These are phyloP conservation scores for Drosophila villosipedis DNA, from an alignment of 2,888 invertebrate genomes.

Conservation along the genomic window DNA sequence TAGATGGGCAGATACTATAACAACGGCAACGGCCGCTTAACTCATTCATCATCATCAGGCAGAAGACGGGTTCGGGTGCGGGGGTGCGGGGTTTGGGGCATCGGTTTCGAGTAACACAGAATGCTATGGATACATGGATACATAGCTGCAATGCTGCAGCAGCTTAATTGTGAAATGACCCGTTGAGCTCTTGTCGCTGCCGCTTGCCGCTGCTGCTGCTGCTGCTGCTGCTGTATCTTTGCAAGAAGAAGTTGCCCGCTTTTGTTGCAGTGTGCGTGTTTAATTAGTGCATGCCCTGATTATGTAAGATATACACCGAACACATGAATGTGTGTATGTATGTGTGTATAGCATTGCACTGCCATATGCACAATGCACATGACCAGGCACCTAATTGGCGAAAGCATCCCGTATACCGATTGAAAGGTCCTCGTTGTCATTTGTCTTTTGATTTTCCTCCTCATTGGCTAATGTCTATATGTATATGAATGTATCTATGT, in stretches of 20 bases:
- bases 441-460: conserved; percentile 75
- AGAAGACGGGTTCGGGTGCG: conserved; percentile 1
- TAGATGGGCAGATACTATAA: conserved; percentile 57
- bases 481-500: background rate
- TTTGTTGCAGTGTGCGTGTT: conserved; percentile 48
- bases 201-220: conserved; percentile 14
- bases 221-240: conserved; percentile 14
- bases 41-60: conserved; percentile 76
- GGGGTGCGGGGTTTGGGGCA: background rate
- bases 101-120: conserved; percentile 17
- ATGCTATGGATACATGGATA: conserved; percentile 31
- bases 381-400: conserved; percentile 73
- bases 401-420: conserved; percentile 22
- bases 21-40: conserved; percentile 75
- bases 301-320: conserved; percentile 54
- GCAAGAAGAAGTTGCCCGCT: conserved; percentile 4
- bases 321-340: background rate
- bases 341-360: conserved; percentile 6
- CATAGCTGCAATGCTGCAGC: conserved; percentile 54
- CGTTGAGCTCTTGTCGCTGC: conserved; percentile 49
- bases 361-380: conserved; percentile 63
- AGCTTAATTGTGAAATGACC: conserved; percentile 79
- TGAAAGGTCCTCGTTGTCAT: conserved; percentile 40
- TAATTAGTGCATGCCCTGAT: conserved; percentile 72
- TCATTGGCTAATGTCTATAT: conserved; percentile 67